Conservation (phyloP, 1,140 invertebrate species). For the Drosophila neocordata region DNA sequence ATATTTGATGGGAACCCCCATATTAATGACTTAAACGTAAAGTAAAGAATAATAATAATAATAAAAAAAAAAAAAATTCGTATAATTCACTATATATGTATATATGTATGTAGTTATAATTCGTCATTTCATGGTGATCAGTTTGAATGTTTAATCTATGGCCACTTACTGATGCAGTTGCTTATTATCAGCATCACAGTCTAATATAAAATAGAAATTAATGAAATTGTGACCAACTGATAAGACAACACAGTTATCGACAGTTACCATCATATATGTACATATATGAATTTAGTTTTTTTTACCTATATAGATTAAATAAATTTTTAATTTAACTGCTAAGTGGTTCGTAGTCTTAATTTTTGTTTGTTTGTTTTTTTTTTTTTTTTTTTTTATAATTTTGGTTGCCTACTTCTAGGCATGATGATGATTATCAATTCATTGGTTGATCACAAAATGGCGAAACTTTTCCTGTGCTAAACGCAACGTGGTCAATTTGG, state of each 20-base stretch:
- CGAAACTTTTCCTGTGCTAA: conserved; percentile 68
- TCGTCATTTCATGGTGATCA: neutral
- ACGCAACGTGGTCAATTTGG: conserved; percentile 56
- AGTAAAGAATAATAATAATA: neutral
- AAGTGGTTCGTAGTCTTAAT: conserved; percentile 28
- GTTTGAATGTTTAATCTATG: neutral
- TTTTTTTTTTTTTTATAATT: too few relatives aligned
- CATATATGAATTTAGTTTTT: neutral
- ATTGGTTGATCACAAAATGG: conserved; percentile 39
- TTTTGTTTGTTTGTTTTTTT: conserved; percentile 15
- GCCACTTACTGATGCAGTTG: neutral
- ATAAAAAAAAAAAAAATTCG: neutral
- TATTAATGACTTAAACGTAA: too few relatives aligned
- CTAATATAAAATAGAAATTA: neutral
- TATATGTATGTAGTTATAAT: neutral
- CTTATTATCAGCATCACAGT: conserved; percentile 5
- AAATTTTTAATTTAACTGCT: conserved; percentile 27
- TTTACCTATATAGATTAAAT: conserved; percentile 19
- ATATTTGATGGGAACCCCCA: neutral
- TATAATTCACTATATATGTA: neutral
- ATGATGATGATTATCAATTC: neutral
- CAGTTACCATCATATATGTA: neutral
- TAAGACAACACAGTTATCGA: conserved; percentile 12
- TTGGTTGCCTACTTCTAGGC: conserved; percentile 37
- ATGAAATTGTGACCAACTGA: neutral